A percentile compares a stretch with the other conserved stretches of the same genome.
Evolutionary conservation across 2,888 invertebrate species (phyloP).

Genomic region (Meiosimyza decipiens): DNA sequence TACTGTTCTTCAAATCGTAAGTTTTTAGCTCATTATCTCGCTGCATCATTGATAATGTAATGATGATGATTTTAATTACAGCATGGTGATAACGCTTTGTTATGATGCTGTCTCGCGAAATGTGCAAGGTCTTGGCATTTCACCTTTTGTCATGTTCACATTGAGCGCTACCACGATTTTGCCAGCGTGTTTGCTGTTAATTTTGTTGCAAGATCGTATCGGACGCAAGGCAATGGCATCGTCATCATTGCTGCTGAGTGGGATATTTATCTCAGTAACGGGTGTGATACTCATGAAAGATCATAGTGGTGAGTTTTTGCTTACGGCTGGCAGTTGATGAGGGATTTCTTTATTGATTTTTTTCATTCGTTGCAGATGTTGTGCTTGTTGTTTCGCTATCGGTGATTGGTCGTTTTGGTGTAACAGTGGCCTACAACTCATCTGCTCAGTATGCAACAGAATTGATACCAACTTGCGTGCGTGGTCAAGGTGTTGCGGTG

Average conservation of each 20-base stretch:
- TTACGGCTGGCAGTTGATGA: background rate
- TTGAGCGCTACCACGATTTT: constrained; percentile 70
- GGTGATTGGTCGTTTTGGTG: constrained; percentile 71
- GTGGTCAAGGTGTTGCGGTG: constrained; percentile 73
- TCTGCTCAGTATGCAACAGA: constrained; percentile 75
- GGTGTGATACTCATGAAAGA: constrained; percentile 63
- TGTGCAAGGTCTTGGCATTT: constrained; percentile 70
- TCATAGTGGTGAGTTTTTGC: constrained; percentile 47
- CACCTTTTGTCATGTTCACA: constrained; percentile 71
- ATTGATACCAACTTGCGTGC: constrained; percentile 72
- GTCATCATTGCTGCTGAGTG: constrained; percentile 69
- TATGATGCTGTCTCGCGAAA: constrained; percentile 73
- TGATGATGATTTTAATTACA: constrained; percentile 46
- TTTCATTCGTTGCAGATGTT: constrained; percentile 45
- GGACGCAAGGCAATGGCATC: constrained; percentile 71
- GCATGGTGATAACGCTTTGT: constrained; percentile 72
- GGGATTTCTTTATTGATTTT: constrained; percentile 1
- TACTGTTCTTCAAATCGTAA: constrained; percentile 73
- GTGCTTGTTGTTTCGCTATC: constrained; percentile 66
- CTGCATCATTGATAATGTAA: no score
- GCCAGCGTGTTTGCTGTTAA: constrained; percentile 70
- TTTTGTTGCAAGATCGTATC: constrained; percentile 64
- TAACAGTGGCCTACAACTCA: constrained; percentile 74
- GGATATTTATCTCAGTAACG: constrained; percentile 69
- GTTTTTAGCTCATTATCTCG: constrained; percentile 48